These are phyloP conservation scores for Camponotus vicinus DNA, from an alignment of 1,140 invertebrate species.

Conservation along the genomic window DNA sequence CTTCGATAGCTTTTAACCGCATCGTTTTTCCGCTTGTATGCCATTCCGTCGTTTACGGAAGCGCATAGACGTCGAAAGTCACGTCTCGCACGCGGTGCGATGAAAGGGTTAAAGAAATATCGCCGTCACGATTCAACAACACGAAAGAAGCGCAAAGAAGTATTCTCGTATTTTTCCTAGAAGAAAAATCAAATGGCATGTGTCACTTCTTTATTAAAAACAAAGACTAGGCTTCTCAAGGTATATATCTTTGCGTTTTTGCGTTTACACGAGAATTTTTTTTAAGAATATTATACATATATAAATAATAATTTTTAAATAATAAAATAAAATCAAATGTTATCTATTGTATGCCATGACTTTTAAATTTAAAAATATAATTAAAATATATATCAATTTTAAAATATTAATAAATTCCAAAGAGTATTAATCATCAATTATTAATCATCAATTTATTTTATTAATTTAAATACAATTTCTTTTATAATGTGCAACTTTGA, in stretches of 20 bases:
- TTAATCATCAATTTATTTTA: not conserved
- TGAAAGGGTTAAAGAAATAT: conserved; percentile 37
- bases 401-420: not conserved
- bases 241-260: not conserved
- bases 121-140: conserved; percentile 13
- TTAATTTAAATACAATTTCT: not conserved
- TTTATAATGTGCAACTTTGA: no score
- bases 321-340: not conserved
- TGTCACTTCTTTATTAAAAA: conserved; percentile 28
- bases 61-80: conserved; percentile 38
- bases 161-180: not conserved
- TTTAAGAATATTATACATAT: not conserved
- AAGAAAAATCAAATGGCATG: not conserved
- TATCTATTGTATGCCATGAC: no score
- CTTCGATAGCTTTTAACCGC: conserved; percentile 15
- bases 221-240: not conserved
- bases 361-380: not conserved
- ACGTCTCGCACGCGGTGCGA: not conserved
- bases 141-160: not conserved
- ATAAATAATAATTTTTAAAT: not conserved
- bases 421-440: not conserved
- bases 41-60: conserved; percentile 41
- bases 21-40: conserved; percentile 41
- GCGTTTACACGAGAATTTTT: not conserved
- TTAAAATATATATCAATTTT: conserved; percentile 25